Conservation (phyloP, 2,113 vertebrate species). For the Gnathonemus longibarbis region DNA sequence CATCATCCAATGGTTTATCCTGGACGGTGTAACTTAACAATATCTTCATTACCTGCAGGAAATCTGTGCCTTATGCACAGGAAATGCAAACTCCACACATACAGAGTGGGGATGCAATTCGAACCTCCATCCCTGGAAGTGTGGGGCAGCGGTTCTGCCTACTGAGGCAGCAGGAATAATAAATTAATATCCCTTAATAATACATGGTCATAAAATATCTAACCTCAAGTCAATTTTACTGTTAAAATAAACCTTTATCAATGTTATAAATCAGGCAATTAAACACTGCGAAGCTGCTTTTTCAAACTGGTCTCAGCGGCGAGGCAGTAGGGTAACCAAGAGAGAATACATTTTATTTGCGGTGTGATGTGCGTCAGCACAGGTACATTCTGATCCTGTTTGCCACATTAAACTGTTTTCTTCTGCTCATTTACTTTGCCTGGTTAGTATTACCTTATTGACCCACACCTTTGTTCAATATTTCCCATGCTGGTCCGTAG, state of each 20-base stretch:
- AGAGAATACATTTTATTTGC: not conserved
- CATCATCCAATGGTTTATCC: not conserved
- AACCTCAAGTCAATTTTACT: not conserved
- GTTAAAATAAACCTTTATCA: slow-evolving; percentile 3
- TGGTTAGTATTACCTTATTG: not conserved
- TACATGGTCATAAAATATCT: not conserved
- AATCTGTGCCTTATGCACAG: not conserved
- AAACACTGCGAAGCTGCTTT: not conserved
- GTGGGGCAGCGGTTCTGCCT: not conserved
- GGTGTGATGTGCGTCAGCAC: not conserved
- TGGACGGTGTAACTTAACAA: not conserved
- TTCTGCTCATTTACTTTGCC: slow-evolving; percentile 4
- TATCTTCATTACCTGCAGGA: not conserved
- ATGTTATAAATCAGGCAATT: not conserved
- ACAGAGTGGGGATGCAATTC: not conserved
- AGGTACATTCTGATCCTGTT: slow-evolving; percentile 11
- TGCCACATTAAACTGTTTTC: not conserved
- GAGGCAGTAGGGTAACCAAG: not conserved
- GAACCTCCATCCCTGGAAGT: not conserved
- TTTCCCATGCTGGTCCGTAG: not conserved
- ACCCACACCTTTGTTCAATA: slow-evolving; percentile 18
- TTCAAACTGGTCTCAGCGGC: not conserved
- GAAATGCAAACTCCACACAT: not conserved
- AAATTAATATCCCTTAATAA: not conserved
- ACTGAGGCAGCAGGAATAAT: not conserved